phyloP scores from a whole-genome alignment of 2,797 vertebrate species.

The Ara ararauna region DNA sequence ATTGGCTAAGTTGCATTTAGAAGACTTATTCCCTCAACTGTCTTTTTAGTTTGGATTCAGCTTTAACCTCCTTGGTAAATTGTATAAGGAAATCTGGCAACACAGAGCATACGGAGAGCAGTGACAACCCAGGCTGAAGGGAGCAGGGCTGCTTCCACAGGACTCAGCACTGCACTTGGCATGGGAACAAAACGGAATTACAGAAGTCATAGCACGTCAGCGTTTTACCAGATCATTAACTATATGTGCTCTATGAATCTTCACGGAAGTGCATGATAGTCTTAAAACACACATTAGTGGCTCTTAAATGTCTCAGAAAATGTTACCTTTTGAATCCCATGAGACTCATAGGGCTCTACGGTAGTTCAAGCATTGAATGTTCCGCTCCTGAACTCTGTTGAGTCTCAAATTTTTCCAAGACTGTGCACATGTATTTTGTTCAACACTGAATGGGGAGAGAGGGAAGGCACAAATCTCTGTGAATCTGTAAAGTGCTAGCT shows the following conservation, averaged over 20 bases:
- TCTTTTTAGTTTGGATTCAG: background rate
- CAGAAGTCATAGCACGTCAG: background rate
- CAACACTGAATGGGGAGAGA: background rate
- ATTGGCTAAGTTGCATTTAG: background rate
- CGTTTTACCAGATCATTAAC: background rate
- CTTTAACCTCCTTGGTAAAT: background rate
- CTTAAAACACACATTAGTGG: background rate
- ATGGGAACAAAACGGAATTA: background rate
- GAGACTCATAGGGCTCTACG: background rate
- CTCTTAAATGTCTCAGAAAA: slow-evolving; percentile 15
- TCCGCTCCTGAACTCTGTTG: background rate
- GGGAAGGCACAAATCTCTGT: background rate
- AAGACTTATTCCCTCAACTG: background rate
- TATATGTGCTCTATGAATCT: background rate
- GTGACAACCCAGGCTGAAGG: background rate
- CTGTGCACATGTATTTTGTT: background rate
- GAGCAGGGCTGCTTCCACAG: background rate
- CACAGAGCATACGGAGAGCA: background rate
- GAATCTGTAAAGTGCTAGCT: background rate
- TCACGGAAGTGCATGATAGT: background rate
- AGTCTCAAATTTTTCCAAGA: background rate
- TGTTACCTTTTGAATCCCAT: background rate
- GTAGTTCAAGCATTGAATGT: background rate
- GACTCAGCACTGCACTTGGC: background rate
- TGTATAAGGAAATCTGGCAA: background rate